These are phyloP conservation scores for Sebastes steindachneri DNA, from an alignment of 2,797 vertebrate species.

Conservation along the genomic window DNA sequence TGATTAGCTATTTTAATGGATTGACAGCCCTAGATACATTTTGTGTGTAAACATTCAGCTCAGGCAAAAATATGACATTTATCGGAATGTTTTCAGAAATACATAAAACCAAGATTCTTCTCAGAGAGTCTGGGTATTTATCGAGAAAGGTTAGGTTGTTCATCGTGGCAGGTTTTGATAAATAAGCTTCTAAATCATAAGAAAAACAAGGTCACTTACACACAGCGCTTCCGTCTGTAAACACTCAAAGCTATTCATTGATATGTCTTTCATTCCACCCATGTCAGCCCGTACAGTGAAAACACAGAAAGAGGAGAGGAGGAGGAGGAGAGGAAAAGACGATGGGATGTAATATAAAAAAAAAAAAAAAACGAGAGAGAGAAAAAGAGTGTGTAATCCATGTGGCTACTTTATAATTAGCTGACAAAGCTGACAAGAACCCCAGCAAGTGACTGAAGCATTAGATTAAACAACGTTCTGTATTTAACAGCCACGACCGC, in stretches of 20 bases:
- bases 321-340: background rate
- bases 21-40: background rate
- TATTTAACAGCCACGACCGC: constrained; percentile 76
- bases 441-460: constrained; percentile 73
- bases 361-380: background rate
- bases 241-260: background rate
- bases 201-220: constrained; percentile 31
- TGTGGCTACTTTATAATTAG: constrained; percentile 84
- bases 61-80: background rate
- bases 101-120: background rate
- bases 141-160: constrained; percentile 23
- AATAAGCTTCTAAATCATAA: constrained; percentile 29
- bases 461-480: constrained; percentile 81
- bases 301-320: background rate
- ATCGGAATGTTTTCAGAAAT: background rate
- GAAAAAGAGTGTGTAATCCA: constrained; percentile 32
- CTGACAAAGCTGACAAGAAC: constrained; percentile 87
- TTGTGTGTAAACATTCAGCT: background rate
- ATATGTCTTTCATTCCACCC: background rate
- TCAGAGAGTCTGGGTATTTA: background rate
- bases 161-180: background rate
- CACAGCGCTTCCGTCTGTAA: background rate
- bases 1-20: too few relatives aligned
- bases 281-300: background rate
- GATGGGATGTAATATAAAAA: background rate